Conservation (phyloP, 2,888 invertebrate species). For the Melitaea athalia region DNA sequence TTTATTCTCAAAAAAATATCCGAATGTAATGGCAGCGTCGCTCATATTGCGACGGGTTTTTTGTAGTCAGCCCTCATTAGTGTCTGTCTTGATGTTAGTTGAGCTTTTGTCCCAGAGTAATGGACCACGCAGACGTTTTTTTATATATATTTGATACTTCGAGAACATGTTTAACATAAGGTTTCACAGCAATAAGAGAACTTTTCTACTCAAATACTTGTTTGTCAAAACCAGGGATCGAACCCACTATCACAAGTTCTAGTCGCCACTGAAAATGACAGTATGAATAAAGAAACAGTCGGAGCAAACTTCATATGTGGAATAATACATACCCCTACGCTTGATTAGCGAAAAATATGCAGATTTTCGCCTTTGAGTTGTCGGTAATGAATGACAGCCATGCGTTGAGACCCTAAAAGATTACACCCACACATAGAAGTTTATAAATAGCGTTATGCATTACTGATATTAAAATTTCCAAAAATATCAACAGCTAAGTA, state of each 20-base stretch:
- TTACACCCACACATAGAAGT: too few relatives aligned
- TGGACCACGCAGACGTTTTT: constrained; percentile 34
- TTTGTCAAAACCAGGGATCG: not conserved
- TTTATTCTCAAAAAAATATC: not conserved
- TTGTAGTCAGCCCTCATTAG: constrained; percentile 41
- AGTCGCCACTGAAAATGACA: too few relatives aligned
- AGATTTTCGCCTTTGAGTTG: too few relatives aligned
- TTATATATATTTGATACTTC: constrained; percentile 28
- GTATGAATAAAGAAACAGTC: too few relatives aligned
- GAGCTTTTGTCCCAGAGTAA: constrained; percentile 34
- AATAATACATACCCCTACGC: too few relatives aligned
- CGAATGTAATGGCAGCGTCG: constrained; percentile 19
- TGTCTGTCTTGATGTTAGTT: constrained; percentile 39
- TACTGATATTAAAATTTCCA: not conserved
- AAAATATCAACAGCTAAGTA: not conserved
- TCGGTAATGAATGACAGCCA: too few relatives aligned
- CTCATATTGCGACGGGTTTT: constrained; percentile 32
- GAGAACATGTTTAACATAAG: constrained; percentile 6
- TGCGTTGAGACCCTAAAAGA: too few relatives aligned
- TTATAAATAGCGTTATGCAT: not conserved
- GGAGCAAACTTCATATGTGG: too few relatives aligned
- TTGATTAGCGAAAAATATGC: too few relatives aligned
- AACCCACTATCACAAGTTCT: too few relatives aligned
- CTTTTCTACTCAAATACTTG: not conserved
- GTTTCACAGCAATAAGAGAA: not conserved